These are phyloP conservation scores for Rhinolophus ferrumequinum DNA, from an alignment of 2,113 vertebrate genomes.

Conservation along the genomic window DNA sequence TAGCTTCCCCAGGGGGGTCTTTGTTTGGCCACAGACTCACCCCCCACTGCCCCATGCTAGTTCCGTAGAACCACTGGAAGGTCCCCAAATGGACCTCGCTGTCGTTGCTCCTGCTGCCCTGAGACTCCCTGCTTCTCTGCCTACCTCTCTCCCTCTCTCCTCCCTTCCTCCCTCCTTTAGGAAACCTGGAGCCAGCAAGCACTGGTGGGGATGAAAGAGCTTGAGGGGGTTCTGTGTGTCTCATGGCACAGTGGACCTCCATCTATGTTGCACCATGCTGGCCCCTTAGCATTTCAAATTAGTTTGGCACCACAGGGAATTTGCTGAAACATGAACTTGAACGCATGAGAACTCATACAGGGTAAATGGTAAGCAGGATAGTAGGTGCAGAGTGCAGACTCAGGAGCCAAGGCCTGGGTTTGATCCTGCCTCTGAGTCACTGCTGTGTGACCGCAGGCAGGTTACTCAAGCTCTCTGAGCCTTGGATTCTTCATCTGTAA, in stretches of 20 bases:
- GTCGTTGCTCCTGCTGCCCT: not conserved
- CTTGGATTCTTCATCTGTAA: not conserved
- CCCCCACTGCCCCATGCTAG: not conserved
- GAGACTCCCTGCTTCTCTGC: fast-evolving
- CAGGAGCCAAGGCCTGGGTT: not conserved
- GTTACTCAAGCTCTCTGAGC: not conserved
- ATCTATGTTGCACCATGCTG: fast-evolving
- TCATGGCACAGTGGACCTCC: not conserved
- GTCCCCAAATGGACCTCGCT: not conserved
- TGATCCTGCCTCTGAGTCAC: not conserved
- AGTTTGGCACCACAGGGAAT: not conserved
- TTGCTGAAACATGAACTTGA: not conserved
- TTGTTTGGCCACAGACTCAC: too few relatives aligned
- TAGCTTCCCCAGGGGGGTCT: not conserved
- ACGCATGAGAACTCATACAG: not conserved
- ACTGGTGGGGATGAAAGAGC: not conserved
- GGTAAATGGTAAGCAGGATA: fast-evolving
- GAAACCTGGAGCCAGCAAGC: not conserved
- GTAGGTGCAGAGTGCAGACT: not conserved
- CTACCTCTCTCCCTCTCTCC: fast-evolving
- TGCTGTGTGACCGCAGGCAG: not conserved
- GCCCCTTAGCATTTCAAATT: not conserved
- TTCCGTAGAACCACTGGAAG: not conserved
- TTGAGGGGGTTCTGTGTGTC: not conserved
- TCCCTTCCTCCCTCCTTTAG: too few relatives aligned